Evolutionary conservation across 2,888 invertebrate species (phyloP).

Genomic region (Zonitis immaculata): DNA sequence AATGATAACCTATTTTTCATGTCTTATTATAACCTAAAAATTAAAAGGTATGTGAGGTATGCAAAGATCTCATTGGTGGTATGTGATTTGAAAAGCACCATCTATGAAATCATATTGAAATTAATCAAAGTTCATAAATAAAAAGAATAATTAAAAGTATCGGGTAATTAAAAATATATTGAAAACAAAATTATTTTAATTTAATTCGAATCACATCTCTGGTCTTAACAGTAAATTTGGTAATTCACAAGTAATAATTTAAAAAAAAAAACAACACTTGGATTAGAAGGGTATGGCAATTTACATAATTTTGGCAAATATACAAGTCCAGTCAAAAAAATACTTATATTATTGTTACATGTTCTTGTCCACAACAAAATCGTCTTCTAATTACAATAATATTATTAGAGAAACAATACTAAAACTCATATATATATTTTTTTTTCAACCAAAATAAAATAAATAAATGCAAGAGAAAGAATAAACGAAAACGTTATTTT

Average conservation of each 20-base stretch:
- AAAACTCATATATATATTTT: constrained; percentile 8
- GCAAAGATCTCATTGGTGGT: too few relatives aligned
- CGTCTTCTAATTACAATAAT: constrained; percentile 9
- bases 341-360: constrained; percentile 18
- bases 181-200: constrained; percentile 32
- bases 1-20: background rate
- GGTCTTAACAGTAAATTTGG: constrained; percentile 36
- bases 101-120: too few relatives aligned
- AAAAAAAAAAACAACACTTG: constrained; percentile 30
- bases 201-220: constrained; percentile 42
- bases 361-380: constrained; percentile 2
- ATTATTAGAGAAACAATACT: constrained; percentile 2
- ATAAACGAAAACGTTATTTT: constrained; percentile 11
- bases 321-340: constrained; percentile 17
- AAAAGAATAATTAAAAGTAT: background rate
- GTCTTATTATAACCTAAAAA: background rate
- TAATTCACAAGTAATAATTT: constrained; percentile 32
- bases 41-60: too few relatives aligned
- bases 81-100: too few relatives aligned
- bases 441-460: constrained; percentile 15
- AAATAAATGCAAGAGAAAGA: constrained; percentile 7
- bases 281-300: constrained; percentile 24
- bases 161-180: background rate
- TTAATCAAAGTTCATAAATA: too few relatives aligned
- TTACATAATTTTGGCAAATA: constrained; percentile 22